Base-by-base conservation (phyloP, 2,113 vertebrate genomes). In the Sinocyclocheilus maitianheensis region DNA sequence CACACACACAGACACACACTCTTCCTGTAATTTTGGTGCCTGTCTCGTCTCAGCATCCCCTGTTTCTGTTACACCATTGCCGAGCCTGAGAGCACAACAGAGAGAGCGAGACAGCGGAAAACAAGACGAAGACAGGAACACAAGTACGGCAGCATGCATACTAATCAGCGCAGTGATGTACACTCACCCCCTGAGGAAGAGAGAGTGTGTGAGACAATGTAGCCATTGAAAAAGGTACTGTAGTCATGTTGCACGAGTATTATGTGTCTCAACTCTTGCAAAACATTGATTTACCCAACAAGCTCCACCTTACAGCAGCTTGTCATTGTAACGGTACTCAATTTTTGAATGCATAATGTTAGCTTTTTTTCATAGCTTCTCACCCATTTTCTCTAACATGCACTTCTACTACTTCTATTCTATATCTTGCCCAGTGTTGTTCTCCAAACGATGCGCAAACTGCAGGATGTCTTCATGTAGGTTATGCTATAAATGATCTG, bases 81-180 rank as follows among this genome's bases (percentile, higher is more conserved):
- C 63, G 75, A 85, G 82, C 43, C 83, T 26, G 43, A 63, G 85
- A 87, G 53, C 58, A 79, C 46, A 75, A 82, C 86, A 91, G 78
- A 90, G 90, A 89, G 92, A 89, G 82, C 46, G 90, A 92, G 92
- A 88, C 77, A 75, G 63, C 51, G 53, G 90, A 93, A 93, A 93
- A 93, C 92, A 94, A 94, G 92, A 92, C 93, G 91, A 91, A 92
- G 93, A 94, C 94, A 95, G 93, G 93, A 94, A 94, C 92, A 93
- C 91, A 92, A 90, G 88, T 90, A 91, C 34, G 91, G 88, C 87
- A 88, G 88, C 91, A 92, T 92, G 94, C 93, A 95, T 95, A 93
- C 93, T 92, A 92, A 95, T 94, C 89, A 93, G 92, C 85, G 71
- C 78, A 89, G 91, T 86, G 88, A 75, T 76, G 83, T 84, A 65